Evolutionary conservation across 2,113 vertebrate species (phyloP), one percentile per base, ranked within the genome.

Genomic region (Nanorana parkeri): DNA sequence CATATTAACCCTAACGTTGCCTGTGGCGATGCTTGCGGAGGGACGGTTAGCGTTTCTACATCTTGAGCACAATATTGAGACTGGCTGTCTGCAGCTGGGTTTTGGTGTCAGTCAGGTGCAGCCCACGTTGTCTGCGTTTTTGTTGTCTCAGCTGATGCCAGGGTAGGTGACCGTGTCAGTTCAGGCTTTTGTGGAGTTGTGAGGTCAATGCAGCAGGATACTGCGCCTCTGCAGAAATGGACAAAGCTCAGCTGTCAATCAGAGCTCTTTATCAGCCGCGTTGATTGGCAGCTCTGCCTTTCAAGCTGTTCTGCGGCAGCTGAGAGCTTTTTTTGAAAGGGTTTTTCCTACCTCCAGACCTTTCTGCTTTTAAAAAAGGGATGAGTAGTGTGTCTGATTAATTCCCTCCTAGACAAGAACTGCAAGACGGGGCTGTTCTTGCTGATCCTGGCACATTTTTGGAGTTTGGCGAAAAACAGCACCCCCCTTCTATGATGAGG

Each of bases 381-480:
- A 47, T 47, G 41, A 47, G 19, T 54, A 26, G 47, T 17, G 21
- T 77, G 60, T 51, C 74, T 64, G 32, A 61, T 71, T 71, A 54
- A 71, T 26, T 71, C 47, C 47, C 68, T 71, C 47, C 68, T 16
- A 55, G 68, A 47, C 68, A 71, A 54, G 68, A 29, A 23, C 23
- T 71, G 68, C 68, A 17, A 71, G 24, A 79, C 76, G 75, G 56
- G 54, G 83, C 80, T 81, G 81, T 87, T 80, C 65, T 85, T 79
- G 86, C 80, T 54, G 56, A 28, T 71, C 68, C 69, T 85, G 41
- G 85, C 83, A 74, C 55, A 36, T 74, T 74, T 74, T 74, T 74
- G 1, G 55, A 74, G 52, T 74, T 32, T 58, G 71, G 71, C 36
- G 52, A 36, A 60, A 36, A 74, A 60, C 71, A 60, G 52, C 52